These are phyloP conservation scores for Molossus alvarezi DNA, from an alignment of 2,797 vertebrate genomes.

Conservation along the genomic window DNA sequence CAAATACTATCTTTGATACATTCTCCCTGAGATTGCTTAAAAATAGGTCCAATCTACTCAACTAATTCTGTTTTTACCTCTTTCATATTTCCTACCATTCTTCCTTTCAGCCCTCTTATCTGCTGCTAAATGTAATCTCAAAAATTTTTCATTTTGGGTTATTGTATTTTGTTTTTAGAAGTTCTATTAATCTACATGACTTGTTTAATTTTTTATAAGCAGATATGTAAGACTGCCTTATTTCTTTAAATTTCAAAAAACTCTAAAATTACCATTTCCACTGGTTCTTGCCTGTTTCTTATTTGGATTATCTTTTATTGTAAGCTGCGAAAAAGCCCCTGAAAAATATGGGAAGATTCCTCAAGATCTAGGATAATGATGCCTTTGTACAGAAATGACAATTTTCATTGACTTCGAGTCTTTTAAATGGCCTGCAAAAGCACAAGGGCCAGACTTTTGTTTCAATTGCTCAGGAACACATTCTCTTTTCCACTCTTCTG, in stretches of 20 bases:
- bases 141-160: background rate
- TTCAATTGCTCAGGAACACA: background rate
- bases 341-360: background rate
- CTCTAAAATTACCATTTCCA: background rate
- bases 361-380: background rate
- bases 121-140: background rate
- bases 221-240: background rate
- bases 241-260: conserved; percentile 27
- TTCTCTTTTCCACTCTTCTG: background rate
- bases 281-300: background rate
- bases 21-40: background rate
- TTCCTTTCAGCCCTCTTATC: background rate
- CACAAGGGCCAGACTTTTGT: background rate
- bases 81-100: background rate
- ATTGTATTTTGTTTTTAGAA: background rate
- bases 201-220: background rate
- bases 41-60: background rate
- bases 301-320: background rate
- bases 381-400: background rate
- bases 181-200: background rate
- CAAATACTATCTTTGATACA: conserved; percentile 4
- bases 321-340: background rate
- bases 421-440: background rate
- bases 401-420: background rate
- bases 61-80: background rate